Evolutionary conservation across 1,140 invertebrate species (phyloP).

Genomic region (Whitmania pigra): DNA sequence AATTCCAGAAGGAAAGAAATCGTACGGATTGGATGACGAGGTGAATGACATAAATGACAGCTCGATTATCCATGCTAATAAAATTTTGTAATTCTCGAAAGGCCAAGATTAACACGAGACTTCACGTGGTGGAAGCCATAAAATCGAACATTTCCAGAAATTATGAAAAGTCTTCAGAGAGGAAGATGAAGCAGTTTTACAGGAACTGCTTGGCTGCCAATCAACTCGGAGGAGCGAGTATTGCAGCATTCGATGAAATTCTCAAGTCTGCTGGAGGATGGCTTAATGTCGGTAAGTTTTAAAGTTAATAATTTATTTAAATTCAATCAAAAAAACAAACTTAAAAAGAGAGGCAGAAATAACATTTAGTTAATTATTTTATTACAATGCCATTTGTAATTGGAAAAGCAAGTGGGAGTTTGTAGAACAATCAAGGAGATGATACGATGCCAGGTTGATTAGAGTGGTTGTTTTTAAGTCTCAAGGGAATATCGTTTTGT

Average conservation of each 20-base stretch:
- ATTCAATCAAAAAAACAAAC: neutral
- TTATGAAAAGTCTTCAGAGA: slow-evolving; percentile 9
- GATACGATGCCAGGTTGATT: too few species aligned
- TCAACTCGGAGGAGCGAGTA: neutral
- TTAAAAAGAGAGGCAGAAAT: neutral
- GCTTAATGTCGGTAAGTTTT: neutral
- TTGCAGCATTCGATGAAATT: neutral
- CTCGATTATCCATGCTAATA: neutral
- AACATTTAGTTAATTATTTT: neutral
- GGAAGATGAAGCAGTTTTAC: slow-evolving; percentile 18
- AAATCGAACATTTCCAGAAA: neutral
- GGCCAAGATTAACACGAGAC: slow-evolving; percentile 1
- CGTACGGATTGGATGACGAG: neutral
- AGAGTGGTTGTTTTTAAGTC: too few species aligned
- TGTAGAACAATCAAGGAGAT: too few species aligned
- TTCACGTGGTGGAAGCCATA: neutral
- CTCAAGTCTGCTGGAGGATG: slow-evolving; percentile 7
- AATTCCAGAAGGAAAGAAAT: slow-evolving; percentile 9
- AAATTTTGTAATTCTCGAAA: neutral
- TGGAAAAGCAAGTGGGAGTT: too few species aligned
- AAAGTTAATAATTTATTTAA: neutral
- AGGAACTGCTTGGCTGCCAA: neutral
- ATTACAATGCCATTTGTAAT: neutral
- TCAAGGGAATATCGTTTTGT: too few species aligned
- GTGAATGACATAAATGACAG: neutral